Evolutionary conservation across 1,140 invertebrate species (phyloP).

Genomic region (Pseudomyrmex cubaensis): DNA sequence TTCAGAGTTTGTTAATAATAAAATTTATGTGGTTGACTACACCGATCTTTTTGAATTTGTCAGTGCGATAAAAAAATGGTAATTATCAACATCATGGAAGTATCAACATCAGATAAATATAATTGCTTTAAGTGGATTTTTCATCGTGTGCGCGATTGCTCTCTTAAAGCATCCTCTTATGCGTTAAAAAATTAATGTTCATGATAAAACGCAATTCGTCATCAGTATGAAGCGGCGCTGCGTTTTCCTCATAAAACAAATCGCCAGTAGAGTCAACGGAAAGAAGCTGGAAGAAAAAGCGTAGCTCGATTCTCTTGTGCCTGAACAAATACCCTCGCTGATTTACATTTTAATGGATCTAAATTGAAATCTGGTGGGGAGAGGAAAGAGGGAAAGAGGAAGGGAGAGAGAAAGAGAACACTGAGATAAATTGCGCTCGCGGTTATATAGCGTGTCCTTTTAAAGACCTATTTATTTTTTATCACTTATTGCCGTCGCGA

Average conservation of each 20-base stretch:
- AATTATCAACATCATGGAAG: no score
- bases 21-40: no score
- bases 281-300: constrained; percentile 53
- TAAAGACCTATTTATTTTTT: constrained; percentile 74
- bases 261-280: constrained; percentile 20
- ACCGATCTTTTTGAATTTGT: no score
- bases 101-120: no score
- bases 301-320: constrained; percentile 44
- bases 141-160: background rate
- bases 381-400: background rate
- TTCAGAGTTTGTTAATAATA: background rate
- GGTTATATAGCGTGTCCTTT: constrained; percentile 64
- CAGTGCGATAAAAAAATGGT: no score
- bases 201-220: constrained; percentile 21
- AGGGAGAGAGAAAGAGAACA: background rate
- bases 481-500: constrained; percentile 57
- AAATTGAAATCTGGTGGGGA: constrained; percentile 77
- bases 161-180: background rate
- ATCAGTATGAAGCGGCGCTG: constrained; percentile 10
- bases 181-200: background rate
- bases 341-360: constrained; percentile 81
- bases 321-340: constrained; percentile 72
- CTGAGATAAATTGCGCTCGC: constrained; percentile 71
- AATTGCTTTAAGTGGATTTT: background rate
- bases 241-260: constrained; percentile 8